These are phyloP conservation scores for Trachelus stipa DNA, from an alignment of 2,888 invertebrate genomes.

Conservation along the genomic window DNA sequence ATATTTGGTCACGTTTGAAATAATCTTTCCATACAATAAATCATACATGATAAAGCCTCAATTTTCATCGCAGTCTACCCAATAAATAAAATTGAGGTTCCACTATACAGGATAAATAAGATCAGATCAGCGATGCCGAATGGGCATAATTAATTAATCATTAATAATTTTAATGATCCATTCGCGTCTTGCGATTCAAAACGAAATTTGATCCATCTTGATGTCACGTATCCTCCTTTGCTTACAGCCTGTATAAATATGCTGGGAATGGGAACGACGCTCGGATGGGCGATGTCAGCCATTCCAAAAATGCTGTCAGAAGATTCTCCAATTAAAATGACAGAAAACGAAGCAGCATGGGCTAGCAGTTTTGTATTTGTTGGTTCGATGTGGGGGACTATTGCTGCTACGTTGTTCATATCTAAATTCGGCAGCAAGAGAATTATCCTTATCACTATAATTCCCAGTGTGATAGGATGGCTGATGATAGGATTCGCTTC, in stretches of 20 bases:
- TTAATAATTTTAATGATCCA: no score
- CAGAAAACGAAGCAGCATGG: neutral
- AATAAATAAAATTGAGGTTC: no score
- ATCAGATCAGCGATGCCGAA: no score
- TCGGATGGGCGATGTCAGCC: neutral
- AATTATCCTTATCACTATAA: neutral
- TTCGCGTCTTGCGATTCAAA: no score
- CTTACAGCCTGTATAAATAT: constrained; percentile 1
- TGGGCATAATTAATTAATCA: no score
- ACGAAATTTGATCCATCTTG: no score
- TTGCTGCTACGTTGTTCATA: neutral
- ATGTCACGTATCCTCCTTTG: neutral
- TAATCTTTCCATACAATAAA: no score
- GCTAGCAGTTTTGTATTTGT: neutral
- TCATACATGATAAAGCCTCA: no score
- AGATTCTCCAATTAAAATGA: neutral
- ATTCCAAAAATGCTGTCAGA: neutral
- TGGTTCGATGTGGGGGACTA: neutral
- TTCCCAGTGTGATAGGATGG: neutral
- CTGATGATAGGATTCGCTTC: neutral
- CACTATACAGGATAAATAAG: no score
- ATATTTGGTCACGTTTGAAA: no score
- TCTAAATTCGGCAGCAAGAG: neutral
- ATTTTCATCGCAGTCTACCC: no score
- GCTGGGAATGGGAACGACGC: neutral